Evolutionary conservation across 2,113 vertebrate species (phyloP), one percentile per base, ranked within the genome.

Genomic region (Ictalurus furcatus): DNA sequence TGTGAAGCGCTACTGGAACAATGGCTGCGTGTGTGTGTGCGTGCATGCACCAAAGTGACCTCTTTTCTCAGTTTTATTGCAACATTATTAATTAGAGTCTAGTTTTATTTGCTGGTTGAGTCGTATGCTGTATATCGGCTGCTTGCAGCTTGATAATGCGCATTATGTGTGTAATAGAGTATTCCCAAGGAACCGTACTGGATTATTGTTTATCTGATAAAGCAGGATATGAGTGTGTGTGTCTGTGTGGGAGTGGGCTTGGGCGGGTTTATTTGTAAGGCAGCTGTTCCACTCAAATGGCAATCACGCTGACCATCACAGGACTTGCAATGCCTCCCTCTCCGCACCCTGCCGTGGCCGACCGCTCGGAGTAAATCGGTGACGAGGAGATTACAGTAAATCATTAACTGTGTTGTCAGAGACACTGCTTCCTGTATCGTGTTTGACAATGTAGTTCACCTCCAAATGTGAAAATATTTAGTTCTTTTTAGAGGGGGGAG

Each of bases 241-340:
- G 76, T 25, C 6, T 25, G 76, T 37, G 86, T 69, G n/a, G 17
- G 76, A 8, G 86, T 48, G 73, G 56, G 37, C 4, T 25, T 76
- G 85, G 73, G 73, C 80, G 56, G 59, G 73, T 83, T 59, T 37
- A 59, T 71, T 34, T 86, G 12, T 65, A 56, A n/a, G 54, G 37
- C 48, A 40, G 79, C 74, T 52, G 88, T 89, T 89, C 88, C 83
- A 89, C 88, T 79, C 54, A 85, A 79, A 40, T 71, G 48, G 61
- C 84, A 85, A 89, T 89, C 83, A 44, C 16, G 0, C 12, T 69
- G 63, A 59, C 74, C 88, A 89, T 89, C 84, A 25, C 54, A 67
- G 54, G 61, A 52, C 37, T 40, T 78, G 30, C 71, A 54, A 48
- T 48, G 74, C 30, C 81, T 83, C 58, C 88, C 25, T 30, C 76